Percentiles rank a stretch among this genome's conserved stretches.
Conservation (phyloP, 1,140 invertebrate genomes). For the Cheumatopsyche charites region DNA sequence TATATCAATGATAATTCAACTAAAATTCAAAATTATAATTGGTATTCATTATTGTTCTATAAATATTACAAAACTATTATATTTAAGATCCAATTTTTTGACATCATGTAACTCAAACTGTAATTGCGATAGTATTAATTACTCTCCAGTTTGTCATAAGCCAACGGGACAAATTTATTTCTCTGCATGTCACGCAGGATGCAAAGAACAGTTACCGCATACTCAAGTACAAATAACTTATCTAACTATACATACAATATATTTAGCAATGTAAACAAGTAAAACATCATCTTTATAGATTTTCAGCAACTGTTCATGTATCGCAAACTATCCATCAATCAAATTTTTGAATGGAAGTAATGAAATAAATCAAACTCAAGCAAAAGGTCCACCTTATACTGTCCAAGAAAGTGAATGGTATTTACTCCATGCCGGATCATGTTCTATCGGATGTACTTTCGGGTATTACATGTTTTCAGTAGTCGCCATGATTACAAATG, state of each 20-base stretch:
- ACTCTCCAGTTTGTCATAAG: constrained; percentile 66
- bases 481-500: constrained; percentile 61
- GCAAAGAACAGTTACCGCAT: constrained; percentile 50
- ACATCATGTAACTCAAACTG: constrained; percentile 63
- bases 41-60: too few relatives aligned
- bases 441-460: constrained; percentile 60
- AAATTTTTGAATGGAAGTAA: constrained; percentile 32
- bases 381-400: constrained; percentile 37
- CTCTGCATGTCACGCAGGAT: constrained; percentile 70
- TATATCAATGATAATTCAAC: too few relatives aligned
- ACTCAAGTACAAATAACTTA: constrained; percentile 40
- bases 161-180: constrained; percentile 63
- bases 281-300: constrained; percentile 36
- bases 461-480: constrained; percentile 58
- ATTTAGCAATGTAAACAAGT: constrained; percentile 11
- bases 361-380: not conserved
- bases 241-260: not conserved
- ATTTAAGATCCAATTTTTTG: constrained; percentile 61
- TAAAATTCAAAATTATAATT: too few relatives aligned
- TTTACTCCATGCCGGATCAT: constrained; percentile 61
- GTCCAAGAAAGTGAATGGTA: constrained; percentile 42
- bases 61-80: too few relatives aligned
- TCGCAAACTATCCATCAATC: constrained; percentile 34
- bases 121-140: constrained; percentile 62
- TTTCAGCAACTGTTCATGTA: constrained; percentile 46